Conservation (phyloP, 2,888 invertebrate genomes). For the Nomada flava region DNA sequence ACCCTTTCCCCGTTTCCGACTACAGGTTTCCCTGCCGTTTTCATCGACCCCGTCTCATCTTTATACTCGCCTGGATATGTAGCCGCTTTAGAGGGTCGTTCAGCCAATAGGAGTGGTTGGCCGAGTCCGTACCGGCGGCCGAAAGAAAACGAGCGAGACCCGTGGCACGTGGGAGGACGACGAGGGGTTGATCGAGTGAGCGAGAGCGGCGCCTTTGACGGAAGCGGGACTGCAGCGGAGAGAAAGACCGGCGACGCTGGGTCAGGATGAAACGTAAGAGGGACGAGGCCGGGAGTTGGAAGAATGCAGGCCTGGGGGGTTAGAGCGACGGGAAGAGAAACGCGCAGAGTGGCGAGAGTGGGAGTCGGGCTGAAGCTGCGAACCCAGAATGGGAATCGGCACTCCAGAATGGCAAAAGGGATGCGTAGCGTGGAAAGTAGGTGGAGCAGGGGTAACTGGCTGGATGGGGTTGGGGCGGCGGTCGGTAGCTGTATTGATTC, state of each 20-base stretch:
- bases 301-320: slow-evolving; percentile 47
- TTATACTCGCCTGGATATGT: slow-evolving; percentile 56
- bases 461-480: slow-evolving; percentile 77
- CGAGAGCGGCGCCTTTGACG: slow-evolving; percentile 15
- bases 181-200: slow-evolving; percentile 23
- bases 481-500: slow-evolving; percentile 84
- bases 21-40: slow-evolving; percentile 15
- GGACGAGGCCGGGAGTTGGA: slow-evolving; percentile 48
- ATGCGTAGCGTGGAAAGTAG: slow-evolving; percentile 70
- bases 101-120: slow-evolving; percentile 71
- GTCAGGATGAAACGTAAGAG: slow-evolving; percentile 47
- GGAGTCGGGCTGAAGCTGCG: slow-evolving; percentile 45
- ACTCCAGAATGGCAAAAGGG: slow-evolving; percentile 71
- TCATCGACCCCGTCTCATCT: slow-evolving; percentile 53
- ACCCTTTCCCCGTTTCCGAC: neutral
- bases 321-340: slow-evolving; percentile 64
- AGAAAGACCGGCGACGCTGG: slow-evolving; percentile 32
- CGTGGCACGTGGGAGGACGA: slow-evolving; percentile 55
- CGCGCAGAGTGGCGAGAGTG: slow-evolving; percentile 52
- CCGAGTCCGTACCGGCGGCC: slow-evolving; percentile 62
- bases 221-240: slow-evolving; percentile 8
- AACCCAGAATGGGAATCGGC: slow-evolving; percentile 74
- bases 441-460: slow-evolving; percentile 61
- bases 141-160: slow-evolving; percentile 53
- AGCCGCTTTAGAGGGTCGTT: slow-evolving; percentile 65